Conservation (phyloP, 2,113 vertebrate genomes). For the Erinaceus europaeus region DNA sequence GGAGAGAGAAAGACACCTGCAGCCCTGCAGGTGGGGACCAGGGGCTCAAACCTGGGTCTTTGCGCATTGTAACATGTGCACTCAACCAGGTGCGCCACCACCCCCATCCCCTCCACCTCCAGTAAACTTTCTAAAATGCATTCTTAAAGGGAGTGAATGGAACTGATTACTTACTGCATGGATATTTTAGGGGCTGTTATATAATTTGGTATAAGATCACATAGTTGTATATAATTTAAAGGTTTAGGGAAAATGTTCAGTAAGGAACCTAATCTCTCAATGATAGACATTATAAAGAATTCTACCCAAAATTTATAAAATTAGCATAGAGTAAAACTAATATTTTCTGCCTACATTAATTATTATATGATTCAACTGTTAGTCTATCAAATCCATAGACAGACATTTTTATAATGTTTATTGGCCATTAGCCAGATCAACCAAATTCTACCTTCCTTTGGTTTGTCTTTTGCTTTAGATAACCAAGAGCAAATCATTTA, state of each 20-base stretch:
- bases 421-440: neutral
- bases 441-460: neutral
- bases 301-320: neutral
- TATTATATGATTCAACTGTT: constrained; percentile 11
- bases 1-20: too few species aligned
- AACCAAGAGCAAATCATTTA: constrained; percentile 39
- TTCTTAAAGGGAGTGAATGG: neutral
- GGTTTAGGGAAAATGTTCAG: neutral
- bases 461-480: constrained; percentile 36
- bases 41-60: too few species aligned
- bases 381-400: neutral
- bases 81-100: too few species aligned
- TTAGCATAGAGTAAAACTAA: neutral
- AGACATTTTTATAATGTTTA: constrained; percentile 19
- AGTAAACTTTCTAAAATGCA: neutral
- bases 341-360: constrained; percentile 8
- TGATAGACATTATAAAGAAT: constrained; percentile 17
- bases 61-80: too few species aligned
- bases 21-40: too few species aligned
- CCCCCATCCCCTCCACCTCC: too few species aligned
- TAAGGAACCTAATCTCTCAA: neutral
- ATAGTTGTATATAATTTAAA: constrained; percentile 28
- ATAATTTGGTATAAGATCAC: neutral
- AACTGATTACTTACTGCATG: neutral
- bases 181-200: neutral